These are phyloP conservation scores for Psilanteris sp. DNA, from an alignment of 1,140 invertebrate species.

Conservation along the genomic window DNA sequence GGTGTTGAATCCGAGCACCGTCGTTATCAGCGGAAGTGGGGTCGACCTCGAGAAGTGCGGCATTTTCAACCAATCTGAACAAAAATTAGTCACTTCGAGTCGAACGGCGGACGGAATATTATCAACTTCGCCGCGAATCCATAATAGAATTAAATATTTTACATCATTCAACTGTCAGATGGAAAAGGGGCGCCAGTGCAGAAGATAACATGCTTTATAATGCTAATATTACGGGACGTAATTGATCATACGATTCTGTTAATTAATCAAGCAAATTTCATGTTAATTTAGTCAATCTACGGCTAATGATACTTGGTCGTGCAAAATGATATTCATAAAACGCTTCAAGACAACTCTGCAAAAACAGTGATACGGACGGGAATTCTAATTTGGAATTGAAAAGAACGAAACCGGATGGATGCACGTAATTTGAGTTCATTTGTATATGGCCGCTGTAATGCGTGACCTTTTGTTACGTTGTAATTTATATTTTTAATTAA, in stretches of 20 bases:
- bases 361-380: no score
- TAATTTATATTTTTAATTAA: no score
- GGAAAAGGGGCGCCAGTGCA: slow-evolving; percentile 5
- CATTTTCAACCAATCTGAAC: slow-evolving; percentile 18
- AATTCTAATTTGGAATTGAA: no score
- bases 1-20: slow-evolving; percentile 51
- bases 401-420: no score
- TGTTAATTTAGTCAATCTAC: slow-evolving; percentile 44
- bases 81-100: slow-evolving; percentile 29
- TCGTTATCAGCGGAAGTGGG: slow-evolving; percentile 78
- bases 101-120: slow-evolving; percentile 6
- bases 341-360: not conserved
- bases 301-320: slow-evolving; percentile 18
- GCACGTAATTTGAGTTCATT: no score
- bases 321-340: slow-evolving; percentile 24
- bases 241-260: slow-evolving; percentile 42
- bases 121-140: slow-evolving; percentile 27
- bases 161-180: slow-evolving; percentile 34
- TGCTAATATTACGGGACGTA: slow-evolving; percentile 24
- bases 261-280: slow-evolving; percentile 51
- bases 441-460: no score
- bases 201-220: slow-evolving; percentile 32
- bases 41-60: slow-evolving; percentile 69
- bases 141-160: slow-evolving; percentile 62
- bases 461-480: no score